Base-by-base conservation (phyloP, 2,113 vertebrate genomes). In the Psittacara wagleri region DNA sequence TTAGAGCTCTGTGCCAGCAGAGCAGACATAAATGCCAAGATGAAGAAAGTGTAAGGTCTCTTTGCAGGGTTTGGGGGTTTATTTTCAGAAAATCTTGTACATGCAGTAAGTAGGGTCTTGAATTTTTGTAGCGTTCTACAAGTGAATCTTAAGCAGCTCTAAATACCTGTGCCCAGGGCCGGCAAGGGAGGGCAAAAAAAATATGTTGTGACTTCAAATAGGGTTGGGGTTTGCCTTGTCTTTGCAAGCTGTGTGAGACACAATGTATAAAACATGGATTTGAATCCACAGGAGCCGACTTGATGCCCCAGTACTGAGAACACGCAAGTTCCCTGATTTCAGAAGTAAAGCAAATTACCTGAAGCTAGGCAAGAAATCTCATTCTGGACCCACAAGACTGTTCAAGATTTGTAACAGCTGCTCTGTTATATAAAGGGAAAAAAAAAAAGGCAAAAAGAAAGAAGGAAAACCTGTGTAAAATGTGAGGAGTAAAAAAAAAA, bases 1-100 rank as follows among this genome's bases (percentile, higher is more conserved):
- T 97, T 94, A 96, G 87, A 97, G 95, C 35, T 88, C 69, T 95
- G 86, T 89, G 72, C 79, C 86, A 94, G 94, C 84, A 92, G 61
- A 93, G 68, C 66, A 83, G 91, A 96, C 48, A 9, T 67, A 95
- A 91, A 96, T 89, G 91, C 86, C 95, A 97, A 57, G n/a, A 85
- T 61, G 86, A 94, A 77, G 4, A 0, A 92, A 95, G 91, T 67
- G 37, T 76, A 74, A 89, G 41, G 59, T 73, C n/a, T 79, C 57
- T 79, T 66, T 51, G 43, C 20, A 76, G 63, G 18, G 3, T 81
- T 80, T 12, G 8, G 7, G 27, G 15, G 9, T 1, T 13, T 59
- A 62, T 67, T 83, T 67, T 55, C 24, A 79, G 52, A 91, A 92
- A 91, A 74, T 62, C 37, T 69, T 79, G 10, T 35, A 23, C 25